A percentile compares a stretch with the other conserved stretches of the same genome.
Evolutionary conservation across 1,140 invertebrate species (phyloP).

Genomic region (Dendrolimus kikuchii): DNA sequence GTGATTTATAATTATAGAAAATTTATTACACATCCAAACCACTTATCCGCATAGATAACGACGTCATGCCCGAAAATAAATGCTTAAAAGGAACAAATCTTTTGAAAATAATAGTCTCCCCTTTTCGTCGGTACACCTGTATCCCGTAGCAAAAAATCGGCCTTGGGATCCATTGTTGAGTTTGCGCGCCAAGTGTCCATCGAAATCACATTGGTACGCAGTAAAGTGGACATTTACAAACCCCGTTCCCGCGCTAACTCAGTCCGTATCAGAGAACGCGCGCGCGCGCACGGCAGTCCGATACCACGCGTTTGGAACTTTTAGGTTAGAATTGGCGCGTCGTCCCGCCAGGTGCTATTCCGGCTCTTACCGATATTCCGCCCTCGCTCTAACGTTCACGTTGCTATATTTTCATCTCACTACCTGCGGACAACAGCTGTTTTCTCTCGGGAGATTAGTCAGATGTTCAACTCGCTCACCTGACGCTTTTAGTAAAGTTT

Average conservation of each 20-base stretch:
- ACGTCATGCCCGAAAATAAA: conserved; percentile 23
- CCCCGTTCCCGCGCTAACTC: conserved; percentile 20
- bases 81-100: neutral
- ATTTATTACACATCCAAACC: conserved; percentile 6
- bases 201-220: conserved; percentile 35
- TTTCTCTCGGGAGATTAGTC: conserved; percentile 69
- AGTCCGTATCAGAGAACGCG: conserved; percentile 40
- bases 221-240: too few relatives aligned
- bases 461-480: conserved; percentile 68
- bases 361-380: conserved; percentile 5
- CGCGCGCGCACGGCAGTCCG: conserved; percentile 39
- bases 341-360: conserved; percentile 54
- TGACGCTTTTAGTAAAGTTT: conserved; percentile 32
- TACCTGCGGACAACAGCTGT: conserved; percentile 62
- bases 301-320: conserved; percentile 29
- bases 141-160: conserved; percentile 58
- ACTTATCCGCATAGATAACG: conserved; percentile 15
- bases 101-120: conserved; percentile 25
- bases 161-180: conserved; percentile 60
- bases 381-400: conserved; percentile 41
- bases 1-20: neutral
- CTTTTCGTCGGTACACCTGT: conserved; percentile 56
- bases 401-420: conserved; percentile 19
- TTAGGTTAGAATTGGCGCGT: conserved; percentile 68
- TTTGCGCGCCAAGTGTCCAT: conserved; percentile 68